A percentile compares a stretch with the other conserved stretches of the same genome.
These are phyloP conservation scores for Thrips palmi DNA, from an alignment of 1,140 invertebrate genomes.

Conservation along the genomic window DNA sequence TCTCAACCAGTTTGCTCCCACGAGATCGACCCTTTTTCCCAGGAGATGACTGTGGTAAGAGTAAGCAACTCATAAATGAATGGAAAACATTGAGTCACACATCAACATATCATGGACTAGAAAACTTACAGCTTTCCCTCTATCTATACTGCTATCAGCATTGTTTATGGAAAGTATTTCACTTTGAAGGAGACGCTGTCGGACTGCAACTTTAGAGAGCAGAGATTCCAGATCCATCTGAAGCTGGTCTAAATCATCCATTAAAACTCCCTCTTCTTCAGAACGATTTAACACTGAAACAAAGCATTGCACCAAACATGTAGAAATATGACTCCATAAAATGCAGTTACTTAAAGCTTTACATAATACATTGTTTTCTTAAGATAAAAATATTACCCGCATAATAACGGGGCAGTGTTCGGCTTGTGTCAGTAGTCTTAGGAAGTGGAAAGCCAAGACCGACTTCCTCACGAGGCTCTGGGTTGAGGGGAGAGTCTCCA, in stretches of 20 bases:
- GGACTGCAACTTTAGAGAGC: conserved; percentile 57
- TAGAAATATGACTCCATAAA: too few relatives aligned
- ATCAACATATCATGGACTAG: too few relatives aligned
- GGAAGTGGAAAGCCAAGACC: too few relatives aligned
- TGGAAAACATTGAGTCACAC: conserved; percentile 22
- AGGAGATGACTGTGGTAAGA: conserved; percentile 32
- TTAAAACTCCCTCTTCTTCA: conserved; percentile 40
- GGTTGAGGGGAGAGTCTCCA: too few relatives aligned
- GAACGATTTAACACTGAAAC: conserved; percentile 32
- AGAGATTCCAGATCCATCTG: conserved; percentile 78
- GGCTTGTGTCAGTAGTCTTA: too few relatives aligned
- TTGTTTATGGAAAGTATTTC: conserved; percentile 53
- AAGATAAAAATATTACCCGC: too few relatives aligned
- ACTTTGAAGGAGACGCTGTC: conserved; percentile 51
- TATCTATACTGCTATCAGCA: conserved; percentile 45
- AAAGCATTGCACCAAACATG: too few relatives aligned
- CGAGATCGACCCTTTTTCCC: conserved; percentile 29
- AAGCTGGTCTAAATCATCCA: conserved; percentile 70
- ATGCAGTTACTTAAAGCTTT: too few relatives aligned
- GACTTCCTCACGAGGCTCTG: too few relatives aligned
- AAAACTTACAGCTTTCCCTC: conserved; percentile 36
- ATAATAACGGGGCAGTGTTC: too few relatives aligned
- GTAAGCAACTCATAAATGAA: conserved; percentile 30
- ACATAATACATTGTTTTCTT: too few relatives aligned
- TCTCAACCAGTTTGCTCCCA: conserved; percentile 27